Conservation (phyloP, 2,797 vertebrate species). For the Peromyscus nudipes region DNA sequence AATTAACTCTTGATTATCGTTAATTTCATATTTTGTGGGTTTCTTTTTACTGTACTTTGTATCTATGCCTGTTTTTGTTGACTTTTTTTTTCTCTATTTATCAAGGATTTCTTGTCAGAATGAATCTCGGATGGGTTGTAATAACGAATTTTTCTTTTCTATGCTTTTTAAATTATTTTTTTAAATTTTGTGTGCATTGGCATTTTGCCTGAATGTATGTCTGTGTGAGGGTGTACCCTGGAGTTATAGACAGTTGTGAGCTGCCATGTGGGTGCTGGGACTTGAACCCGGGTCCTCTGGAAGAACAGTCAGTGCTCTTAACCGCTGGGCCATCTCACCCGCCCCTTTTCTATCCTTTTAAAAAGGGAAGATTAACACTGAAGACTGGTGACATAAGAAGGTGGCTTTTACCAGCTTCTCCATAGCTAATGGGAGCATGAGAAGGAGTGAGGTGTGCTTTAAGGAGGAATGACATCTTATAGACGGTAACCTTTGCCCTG, state of each 20-base stretch:
- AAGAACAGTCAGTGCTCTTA: neutral
- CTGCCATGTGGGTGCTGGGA: neutral
- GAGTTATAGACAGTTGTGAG: neutral
- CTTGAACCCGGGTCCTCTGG: neutral
- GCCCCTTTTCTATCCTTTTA: neutral
- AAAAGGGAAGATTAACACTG: constrained; percentile 18
- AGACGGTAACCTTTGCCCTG: neutral
- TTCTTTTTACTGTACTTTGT: constrained; percentile 50
- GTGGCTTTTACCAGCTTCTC: constrained; percentile 47
- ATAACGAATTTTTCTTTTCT: constrained; percentile 27
- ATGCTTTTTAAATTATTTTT: neutral
- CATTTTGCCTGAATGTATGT: neutral
- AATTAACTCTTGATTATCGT: constrained; percentile 62
- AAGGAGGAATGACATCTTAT: neutral
- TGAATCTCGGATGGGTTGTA: constrained; percentile 45
- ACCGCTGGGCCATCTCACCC: neutral
- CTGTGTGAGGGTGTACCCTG: neutral
- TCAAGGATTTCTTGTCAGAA: constrained; percentile 56
- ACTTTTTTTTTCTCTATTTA: constrained; percentile 57
- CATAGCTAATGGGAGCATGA: neutral
- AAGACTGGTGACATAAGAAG: constrained; percentile 22
- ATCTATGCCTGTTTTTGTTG: constrained; percentile 30
- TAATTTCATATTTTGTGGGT: constrained; percentile 48
- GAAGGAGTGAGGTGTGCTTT: constrained; percentile 12
- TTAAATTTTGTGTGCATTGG: neutral